Evolutionary conservation across 2,113 vertebrate genomes (phyloP).

Genomic region (Tautogolabrus adspersus): DNA sequence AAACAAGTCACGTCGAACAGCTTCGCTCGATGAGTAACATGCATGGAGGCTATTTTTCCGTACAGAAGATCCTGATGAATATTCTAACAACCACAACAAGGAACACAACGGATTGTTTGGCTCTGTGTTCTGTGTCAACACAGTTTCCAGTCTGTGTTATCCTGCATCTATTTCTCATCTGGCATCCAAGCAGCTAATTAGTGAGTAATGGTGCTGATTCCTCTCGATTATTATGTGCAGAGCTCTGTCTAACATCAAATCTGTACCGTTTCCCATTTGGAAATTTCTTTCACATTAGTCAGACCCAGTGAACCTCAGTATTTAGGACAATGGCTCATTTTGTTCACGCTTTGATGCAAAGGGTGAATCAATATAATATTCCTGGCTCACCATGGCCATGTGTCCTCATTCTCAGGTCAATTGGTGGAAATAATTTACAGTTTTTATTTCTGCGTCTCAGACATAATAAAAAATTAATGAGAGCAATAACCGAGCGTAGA

Average conservation of each 20-base stretch:
- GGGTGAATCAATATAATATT: constrained; percentile 42
- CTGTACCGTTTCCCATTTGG: constrained; percentile 20
- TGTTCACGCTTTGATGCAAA: constrained; percentile 16
- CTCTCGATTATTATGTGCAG: constrained; percentile 50
- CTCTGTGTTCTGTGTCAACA: constrained; percentile 68
- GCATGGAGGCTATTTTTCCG: constrained; percentile 72
- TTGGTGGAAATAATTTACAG: constrained; percentile 28
- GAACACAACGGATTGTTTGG: constrained; percentile 50
- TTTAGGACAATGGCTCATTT: constrained; percentile 46
- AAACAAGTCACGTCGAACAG: constrained; percentile 61
- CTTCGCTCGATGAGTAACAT: constrained; percentile 66
- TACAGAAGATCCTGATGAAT: constrained; percentile 74
- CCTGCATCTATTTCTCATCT: constrained; percentile 67
- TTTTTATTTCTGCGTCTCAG: constrained; percentile 17
- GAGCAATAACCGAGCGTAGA: constrained; percentile 3
- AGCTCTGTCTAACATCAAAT: constrained; percentile 34
- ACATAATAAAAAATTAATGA: constrained; percentile 23
- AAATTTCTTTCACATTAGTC: constrained; percentile 31
- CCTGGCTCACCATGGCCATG: constrained; percentile 2
- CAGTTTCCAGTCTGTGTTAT: constrained; percentile 67
- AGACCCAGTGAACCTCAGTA: constrained; percentile 22
- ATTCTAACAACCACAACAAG: constrained; percentile 75
- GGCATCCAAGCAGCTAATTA: constrained; percentile 70
- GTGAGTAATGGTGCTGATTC: constrained; percentile 56
- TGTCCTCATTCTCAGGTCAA: constrained; percentile 41